Evolutionary conservation across 2,888 invertebrate species (phyloP), one percentile per base, ranked within the genome.

Genomic region (Bellardia pandia): DNA sequence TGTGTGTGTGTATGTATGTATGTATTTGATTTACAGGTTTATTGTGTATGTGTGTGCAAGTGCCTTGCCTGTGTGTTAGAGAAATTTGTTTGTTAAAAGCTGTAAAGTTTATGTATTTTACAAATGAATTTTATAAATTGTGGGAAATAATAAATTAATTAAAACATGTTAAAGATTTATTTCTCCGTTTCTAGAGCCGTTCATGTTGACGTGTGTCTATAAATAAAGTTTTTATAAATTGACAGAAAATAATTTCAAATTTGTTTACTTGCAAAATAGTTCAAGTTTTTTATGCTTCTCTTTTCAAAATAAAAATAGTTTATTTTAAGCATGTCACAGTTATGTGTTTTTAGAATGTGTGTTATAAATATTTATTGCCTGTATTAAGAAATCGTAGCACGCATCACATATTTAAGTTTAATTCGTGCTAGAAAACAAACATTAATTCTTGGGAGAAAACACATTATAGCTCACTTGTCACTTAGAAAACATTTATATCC

Each of bases 331-430:
- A 30, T 74, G 37, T 51, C 66, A 53, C 58, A 51, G 40, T 40
- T 3, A 68, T 56, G 40, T 53, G 13, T 68, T 5, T 33, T 69
- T n/a, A 40, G 53, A 33, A 8, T 42, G 30, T 82, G 16, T 33
- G 30, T 56, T 33, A 6, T 58, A 16, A 9, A 23, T 45, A 69
- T 78, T 58, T 77, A 76, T 82, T 76, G 40, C 76, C 23, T 72
- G 69, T 58, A 81, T 77, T 86, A 81, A 81, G 51, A 86, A 77
- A 81, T 81, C 77, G 53, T 74, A 53, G 53, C 77, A 78, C 58
- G 77, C 60, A 40, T 74, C 77, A 77, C 58, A 69, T 75, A 62
- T 64, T 82, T 64, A 82, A 79, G 71, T 75, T 74, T 69, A 78
- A 75, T 82, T 75, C 40, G 23, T 81, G 69, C 69, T 75, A 72